These are phyloP conservation scores for Pangasius macronema DNA, from an alignment of 2,797 vertebrate species.

Conservation along the genomic window DNA sequence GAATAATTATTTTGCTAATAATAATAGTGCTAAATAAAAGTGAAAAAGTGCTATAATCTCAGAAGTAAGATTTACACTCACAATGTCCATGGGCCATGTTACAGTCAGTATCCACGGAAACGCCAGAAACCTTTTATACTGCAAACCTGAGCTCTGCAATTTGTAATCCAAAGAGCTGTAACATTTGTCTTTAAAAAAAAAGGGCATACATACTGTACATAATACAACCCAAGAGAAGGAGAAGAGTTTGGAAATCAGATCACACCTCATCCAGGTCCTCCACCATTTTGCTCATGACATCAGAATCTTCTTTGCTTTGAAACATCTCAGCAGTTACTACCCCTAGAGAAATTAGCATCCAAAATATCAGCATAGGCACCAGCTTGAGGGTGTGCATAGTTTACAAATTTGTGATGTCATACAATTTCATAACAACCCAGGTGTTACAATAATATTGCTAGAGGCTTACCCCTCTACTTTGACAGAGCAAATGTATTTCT, in stretches of 20 bases:
- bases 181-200: neutral
- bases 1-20: neutral
- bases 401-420: neutral
- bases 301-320: constrained; percentile 78
- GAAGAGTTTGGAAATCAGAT: constrained; percentile 4
- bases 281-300: constrained; percentile 86
- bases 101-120: constrained; percentile 95
- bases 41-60: neutral
- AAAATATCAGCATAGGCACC: constrained; percentile 7
- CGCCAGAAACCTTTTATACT: constrained; percentile 91
- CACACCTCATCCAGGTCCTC: constrained; percentile 87
- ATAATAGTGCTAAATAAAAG: neutral
- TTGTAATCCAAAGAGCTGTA: neutral
- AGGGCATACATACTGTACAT: neutral
- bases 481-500: neutral
- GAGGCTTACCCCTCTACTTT: neutral
- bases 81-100: constrained; percentile 88
- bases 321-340: constrained; percentile 93
- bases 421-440: neutral
- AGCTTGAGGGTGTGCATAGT: neutral
- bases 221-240: neutral
- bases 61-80: constrained; percentile 57
- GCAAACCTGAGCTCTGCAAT: constrained; percentile 81
- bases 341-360: constrained; percentile 67
- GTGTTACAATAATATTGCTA: neutral